These are phyloP conservation scores for Sericinus montela DNA, from an alignment of 2,888 invertebrate species.

Conservation along the genomic window DNA sequence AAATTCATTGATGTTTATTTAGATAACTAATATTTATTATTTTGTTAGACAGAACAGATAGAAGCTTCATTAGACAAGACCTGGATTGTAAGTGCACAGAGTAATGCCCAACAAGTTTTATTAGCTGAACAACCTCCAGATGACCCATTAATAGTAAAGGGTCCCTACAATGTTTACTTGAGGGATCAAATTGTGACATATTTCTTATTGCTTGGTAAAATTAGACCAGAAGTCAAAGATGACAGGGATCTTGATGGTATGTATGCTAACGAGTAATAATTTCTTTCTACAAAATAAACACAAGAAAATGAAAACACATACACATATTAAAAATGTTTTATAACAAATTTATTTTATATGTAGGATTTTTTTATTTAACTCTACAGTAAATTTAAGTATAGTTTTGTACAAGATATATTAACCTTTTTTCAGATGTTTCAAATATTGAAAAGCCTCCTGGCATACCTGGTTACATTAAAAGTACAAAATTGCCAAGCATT, in stretches of 20 bases:
- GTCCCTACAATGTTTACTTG: constrained; percentile 90
- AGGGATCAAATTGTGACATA: constrained; percentile 87
- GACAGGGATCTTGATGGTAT: constrained; percentile 83
- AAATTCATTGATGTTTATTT: no score
- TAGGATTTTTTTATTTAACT: no score
- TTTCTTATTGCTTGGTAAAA: constrained; percentile 87
- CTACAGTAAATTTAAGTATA: no score
- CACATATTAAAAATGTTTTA: no score
- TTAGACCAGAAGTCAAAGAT: constrained; percentile 59
- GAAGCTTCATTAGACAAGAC: constrained; percentile 90
- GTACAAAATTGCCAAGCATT: constrained; percentile 61
- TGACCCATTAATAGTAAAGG: constrained; percentile 89
- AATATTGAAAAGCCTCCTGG: constrained; percentile 81
- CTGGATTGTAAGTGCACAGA: constrained; percentile 95
- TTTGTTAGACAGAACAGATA: constrained; percentile 81
- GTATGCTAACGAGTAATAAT: no score
- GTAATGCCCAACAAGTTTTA: constrained; percentile 85
- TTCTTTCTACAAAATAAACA: no score
- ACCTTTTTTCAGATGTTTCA: constrained; percentile 83
- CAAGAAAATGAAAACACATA: no score
- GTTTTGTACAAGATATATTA: no score
- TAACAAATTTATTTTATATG: no score
- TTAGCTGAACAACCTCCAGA: constrained; percentile 79
- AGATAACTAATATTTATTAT: not conserved
- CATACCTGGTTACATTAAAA: constrained; percentile 68